Base-by-base conservation (phyloP, 92 coral and sea anemone species). In the Diadumene lineata region DNA sequence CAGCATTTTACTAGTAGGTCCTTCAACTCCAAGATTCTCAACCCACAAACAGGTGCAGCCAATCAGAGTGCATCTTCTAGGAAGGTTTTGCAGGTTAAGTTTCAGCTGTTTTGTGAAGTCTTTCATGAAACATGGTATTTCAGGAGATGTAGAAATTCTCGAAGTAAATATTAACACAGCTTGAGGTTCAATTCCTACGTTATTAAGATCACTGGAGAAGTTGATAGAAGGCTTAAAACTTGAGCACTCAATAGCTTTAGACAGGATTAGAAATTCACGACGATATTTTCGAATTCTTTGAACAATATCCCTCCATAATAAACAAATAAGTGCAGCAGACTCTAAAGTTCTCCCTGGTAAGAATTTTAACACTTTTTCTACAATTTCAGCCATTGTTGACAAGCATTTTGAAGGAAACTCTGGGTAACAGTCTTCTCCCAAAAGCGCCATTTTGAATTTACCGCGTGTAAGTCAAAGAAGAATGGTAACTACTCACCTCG, bases 301-400 rank as follows among this genome's bases (percentile, higher is more conserved):
- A 17, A 83, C 87, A 19, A 73, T 91, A 16, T 77, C 84, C 23
- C 81, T 60, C 97, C 97, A 91, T 9, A 91, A 81, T 21, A 57
- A 79, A 57, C 97, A 84, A 7, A 91, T 93, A 43, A 60, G 79
- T 31, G 88, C 85, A 43, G 97, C 93, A 26, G 58, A 60, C 29
- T 55, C 79, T 71, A 91, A 65, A 73, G 38, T 76, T 56, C 80
- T 81, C 62, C 92, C 92, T 32, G 97, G 84, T 13, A 85, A 81
- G 51, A 80, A 58, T 31, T 76, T 74, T 50, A 88, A 82, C 33
- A 87, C 79, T 25, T 72, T 80, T 60, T 87, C 92, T 29, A 84
- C 84, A 21, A 87, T 60, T 60, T 87, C 96, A 1, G 87, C 85
- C 73, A 87, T 83, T 7, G 73, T 68, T n/a, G 80, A 57, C 7